Evolutionary conservation across 2,888 invertebrate genomes (phyloP), one percentile per base, ranked within the genome.

Genomic region (Synergus umbraculus): DNA sequence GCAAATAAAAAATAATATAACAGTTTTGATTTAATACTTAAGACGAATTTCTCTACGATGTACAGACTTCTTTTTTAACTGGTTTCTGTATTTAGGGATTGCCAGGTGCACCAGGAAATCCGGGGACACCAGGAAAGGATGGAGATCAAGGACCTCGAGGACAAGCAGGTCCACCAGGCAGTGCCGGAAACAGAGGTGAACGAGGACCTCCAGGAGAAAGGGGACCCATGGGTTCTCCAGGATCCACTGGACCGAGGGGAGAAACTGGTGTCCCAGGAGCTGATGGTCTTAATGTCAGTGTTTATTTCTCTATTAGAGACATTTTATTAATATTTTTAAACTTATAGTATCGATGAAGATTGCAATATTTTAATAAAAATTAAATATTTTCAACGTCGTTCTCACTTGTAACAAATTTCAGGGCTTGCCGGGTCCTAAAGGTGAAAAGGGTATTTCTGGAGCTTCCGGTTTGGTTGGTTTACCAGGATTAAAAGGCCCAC

Each of bases 61-160:
- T 1, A 29, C 29, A 29, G 0, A 37, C 37, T 4, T 37, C 37
- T 37, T 37, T 5, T 37, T 4, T 37, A 37, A 41, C 10, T 10
- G 4, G 9, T n/a, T n/a, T n/a, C 41, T 41, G 10, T 49, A 44
- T n/a, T 58, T 94, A 96, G 89, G 96, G 96, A 0, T 90, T 92
- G 15, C 94, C 96, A 87, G 96, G 96, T 9, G 90, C 93, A 43
- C 92, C 93, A 29, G 97, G 97, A 58, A 96, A 96, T 87, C 94
- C 95, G 87, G 96, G 96, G 12, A 89, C 93, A n/a, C 92, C 94
- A 41, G 97, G 97, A 15, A 93, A 94, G 81, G 94, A 95, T 29
- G 97, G 98, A 12, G 93, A 96, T 88, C 93, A 97, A 87, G 97
- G 97, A 77, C 94, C 96, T 41, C 95, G 95, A 77, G 97, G 97